Evolutionary conservation across 2,888 invertebrate species (phyloP).

Genomic region (Mechanitis mazaeus): DNA sequence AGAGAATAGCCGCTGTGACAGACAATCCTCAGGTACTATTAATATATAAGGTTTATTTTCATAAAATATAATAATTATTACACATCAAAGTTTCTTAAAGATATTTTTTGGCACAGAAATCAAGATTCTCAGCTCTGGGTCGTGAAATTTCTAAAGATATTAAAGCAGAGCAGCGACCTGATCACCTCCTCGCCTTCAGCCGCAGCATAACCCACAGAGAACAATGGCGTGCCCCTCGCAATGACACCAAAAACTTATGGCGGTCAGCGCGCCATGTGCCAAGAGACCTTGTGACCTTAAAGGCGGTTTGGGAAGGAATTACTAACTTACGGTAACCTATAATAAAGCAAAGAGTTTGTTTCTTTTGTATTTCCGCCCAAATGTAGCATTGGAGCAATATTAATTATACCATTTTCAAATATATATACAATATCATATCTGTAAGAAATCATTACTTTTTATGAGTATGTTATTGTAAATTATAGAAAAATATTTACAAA

Average conservation of each 20-base stretch:
- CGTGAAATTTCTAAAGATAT: slow-evolving; percentile 71
- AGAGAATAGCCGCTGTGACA: slow-evolving; percentile 70
- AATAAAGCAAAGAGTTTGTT: background rate
- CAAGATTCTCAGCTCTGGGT: slow-evolving; percentile 48
- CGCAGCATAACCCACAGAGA: slow-evolving; percentile 61
- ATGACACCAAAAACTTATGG: slow-evolving; percentile 74
- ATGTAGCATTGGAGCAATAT: too few relatives aligned
- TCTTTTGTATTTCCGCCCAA: too few relatives aligned
- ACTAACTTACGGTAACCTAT: slow-evolving; percentile 71
- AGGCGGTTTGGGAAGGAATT: slow-evolving; percentile 80
- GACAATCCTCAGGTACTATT: slow-evolving; percentile 43
- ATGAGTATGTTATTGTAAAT: too few relatives aligned
- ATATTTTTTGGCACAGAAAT: slow-evolving; percentile 38
- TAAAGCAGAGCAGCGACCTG: slow-evolving; percentile 55
- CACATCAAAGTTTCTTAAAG: background rate
- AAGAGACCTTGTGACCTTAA: slow-evolving; percentile 76
- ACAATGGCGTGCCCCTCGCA: slow-evolving; percentile 68
- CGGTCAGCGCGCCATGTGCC: slow-evolving; percentile 74
- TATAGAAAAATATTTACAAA: too few relatives aligned
- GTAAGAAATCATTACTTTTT: too few relatives aligned
- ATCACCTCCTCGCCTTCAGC: slow-evolving; percentile 65
- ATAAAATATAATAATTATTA: background rate
- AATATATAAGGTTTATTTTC: slow-evolving; percentile 45
- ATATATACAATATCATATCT: too few relatives aligned
- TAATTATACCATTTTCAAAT: too few relatives aligned